Base-by-base conservation (phyloP, 2,888 invertebrate species). In the Heliconius ethilla region DNA sequence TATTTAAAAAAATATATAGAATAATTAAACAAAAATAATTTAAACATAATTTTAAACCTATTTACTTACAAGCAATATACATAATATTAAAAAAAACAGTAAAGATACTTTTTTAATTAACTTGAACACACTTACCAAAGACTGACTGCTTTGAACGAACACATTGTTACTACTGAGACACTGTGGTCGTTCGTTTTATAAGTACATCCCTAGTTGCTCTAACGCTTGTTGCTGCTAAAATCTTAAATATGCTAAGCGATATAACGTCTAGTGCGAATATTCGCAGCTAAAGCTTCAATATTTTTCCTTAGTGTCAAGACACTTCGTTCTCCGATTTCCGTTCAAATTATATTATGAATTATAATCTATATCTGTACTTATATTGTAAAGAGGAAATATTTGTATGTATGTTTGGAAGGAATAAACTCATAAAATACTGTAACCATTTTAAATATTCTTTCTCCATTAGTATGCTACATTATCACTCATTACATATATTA, bases 81-180 rank as follows among this genome's bases (percentile, higher is more conserved):
- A n/a, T n/a, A n/a, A n/a, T n/a, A n/a, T n/a, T n/a, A n/a, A n/a
- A n/a, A n/a, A n/a, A n/a, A n/a, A n/a, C n/a, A n/a, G n/a, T 13
- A 62, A 25, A 62, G 22, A 37, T n/a, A 33, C 22, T 33, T n/a
- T 22, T n/a, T 5, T 10, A 9, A n/a, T 66, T 37, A 10, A 25
- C 25, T 13, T 70, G 51, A 70, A 22, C n/a, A 27, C 29, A 72
- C 70, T 72, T 72, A 72, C 70, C 70, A 55, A 29, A 72, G n/a
- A 72, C 29, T 55, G n/a, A 72, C 70, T 55, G 55, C 33, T 55
- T 72, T 13, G 55, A 13, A 55, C 70, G 70, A 72, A 33, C 18
- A 59, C 70, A 72, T 72, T n/a, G 9, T 33, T 33, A 72, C 33
- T 72, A 72, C 70, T 72, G 55, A 33, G 55, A 13, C 22, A 59